Evolutionary conservation across 2,888 invertebrate genomes (phyloP).

Genomic region (Ceratothoa steindachneri): DNA sequence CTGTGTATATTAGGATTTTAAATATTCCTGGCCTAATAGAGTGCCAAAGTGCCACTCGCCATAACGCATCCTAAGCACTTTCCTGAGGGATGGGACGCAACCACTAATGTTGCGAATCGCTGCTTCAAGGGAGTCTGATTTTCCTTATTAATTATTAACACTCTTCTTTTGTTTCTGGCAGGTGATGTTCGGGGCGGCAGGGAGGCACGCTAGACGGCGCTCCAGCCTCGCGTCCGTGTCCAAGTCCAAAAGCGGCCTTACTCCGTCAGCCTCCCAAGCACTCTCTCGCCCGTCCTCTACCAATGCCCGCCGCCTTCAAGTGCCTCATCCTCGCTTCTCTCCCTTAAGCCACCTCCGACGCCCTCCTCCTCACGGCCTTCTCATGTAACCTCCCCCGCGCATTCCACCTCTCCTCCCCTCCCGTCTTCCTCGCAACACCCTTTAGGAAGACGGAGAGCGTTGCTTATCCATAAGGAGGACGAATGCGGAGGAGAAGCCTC

Average conservation of each 20-base stretch:
- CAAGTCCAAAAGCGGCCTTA: neutral
- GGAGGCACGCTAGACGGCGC: constrained; percentile 34
- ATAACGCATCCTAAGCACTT: too few species aligned
- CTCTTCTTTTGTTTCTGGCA: constrained; percentile 7
- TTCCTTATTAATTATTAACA: too few species aligned
- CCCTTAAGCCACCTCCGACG: constrained; percentile 9
- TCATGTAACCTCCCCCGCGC: constrained; percentile 16
- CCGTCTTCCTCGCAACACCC: constrained; percentile 4
- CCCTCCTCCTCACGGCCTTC: constrained; percentile 23
- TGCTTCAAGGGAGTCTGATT: too few species aligned
- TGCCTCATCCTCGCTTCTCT: constrained; percentile 15
- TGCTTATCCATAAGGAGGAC: neutral
- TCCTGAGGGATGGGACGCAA: too few species aligned
- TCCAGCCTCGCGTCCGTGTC: constrained; percentile 29
- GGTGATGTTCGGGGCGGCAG: constrained; percentile 35
- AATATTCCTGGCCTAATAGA: too few species aligned
- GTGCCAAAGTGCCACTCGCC: too few species aligned
- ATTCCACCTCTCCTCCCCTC: constrained; percentile 12
- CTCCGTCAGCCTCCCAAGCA: constrained; percentile 25
- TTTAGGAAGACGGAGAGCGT: constrained; percentile 2
- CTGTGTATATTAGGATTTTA: too few species aligned
- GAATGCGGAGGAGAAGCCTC: constrained; percentile 3
- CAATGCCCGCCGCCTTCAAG: constrained; percentile 28
- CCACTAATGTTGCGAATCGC: too few species aligned
- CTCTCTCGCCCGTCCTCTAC: constrained; percentile 29